Evolutionary conservation across 2,797 vertebrate genomes (phyloP).

Genomic region (Notoglanidium macrostoma): DNA sequence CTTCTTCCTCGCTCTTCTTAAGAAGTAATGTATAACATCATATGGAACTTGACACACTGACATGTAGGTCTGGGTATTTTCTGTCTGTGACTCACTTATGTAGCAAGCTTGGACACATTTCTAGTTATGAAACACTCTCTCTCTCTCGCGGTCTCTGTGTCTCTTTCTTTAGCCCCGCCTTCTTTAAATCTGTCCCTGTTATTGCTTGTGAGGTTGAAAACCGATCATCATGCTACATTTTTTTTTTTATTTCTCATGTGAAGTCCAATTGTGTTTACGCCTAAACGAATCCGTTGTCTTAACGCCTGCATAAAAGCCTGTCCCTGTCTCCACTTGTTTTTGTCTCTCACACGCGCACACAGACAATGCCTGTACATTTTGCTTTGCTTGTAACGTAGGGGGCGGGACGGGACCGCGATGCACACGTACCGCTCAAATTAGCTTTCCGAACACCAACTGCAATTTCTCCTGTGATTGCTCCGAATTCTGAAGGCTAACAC

Average conservation of each 20-base stretch:
- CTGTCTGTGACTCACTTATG: constrained; percentile 41
- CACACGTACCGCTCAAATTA: constrained; percentile 56
- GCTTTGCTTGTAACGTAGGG: neutral
- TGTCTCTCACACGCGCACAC: constrained; percentile 34
- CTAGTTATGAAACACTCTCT: constrained; percentile 46
- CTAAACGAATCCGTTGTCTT: constrained; percentile 64
- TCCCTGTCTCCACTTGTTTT: constrained; percentile 12
- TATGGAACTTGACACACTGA: neutral
- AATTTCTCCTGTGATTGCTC: constrained; percentile 67
- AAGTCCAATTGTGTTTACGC: constrained; percentile 62
- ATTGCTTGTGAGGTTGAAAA: neutral
- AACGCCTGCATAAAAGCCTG: constrained; percentile 43
- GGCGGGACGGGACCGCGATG: neutral
- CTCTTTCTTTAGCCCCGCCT: neutral
- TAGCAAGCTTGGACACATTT: constrained; percentile 63
- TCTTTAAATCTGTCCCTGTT: constrained; percentile 16
- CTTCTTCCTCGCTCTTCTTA: neutral
- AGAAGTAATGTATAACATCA: neutral
- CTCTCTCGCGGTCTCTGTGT: constrained; percentile 13
- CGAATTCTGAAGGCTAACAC: constrained; percentile 58
- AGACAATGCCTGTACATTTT: constrained; percentile 18
- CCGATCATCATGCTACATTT: neutral
- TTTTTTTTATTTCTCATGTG: constrained; percentile 17
- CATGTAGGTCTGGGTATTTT: constrained; percentile 7
- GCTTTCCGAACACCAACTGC: constrained; percentile 58